These are phyloP conservation scores for Melanerpes aurifrons DNA, from an alignment of 2,113 vertebrate species.

Conservation along the genomic window DNA sequence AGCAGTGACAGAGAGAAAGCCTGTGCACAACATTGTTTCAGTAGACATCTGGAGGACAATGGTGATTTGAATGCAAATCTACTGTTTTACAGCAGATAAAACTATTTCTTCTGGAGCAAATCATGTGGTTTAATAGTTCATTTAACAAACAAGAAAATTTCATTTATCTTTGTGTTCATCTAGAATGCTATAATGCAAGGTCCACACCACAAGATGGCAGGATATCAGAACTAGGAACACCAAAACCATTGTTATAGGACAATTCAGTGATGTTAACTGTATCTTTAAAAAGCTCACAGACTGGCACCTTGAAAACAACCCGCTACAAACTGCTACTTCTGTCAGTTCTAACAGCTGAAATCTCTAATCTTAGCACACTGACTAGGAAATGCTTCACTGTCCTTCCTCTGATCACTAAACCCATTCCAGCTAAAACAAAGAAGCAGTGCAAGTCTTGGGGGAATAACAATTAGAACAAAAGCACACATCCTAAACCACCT, in stretches of 20 bases:
- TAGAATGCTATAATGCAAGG: background rate
- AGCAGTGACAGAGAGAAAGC: background rate
- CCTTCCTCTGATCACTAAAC: background rate
- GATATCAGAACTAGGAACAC: background rate
- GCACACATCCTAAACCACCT: background rate
- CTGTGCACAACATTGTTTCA: fast-evolving
- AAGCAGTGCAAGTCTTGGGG: fast-evolving
- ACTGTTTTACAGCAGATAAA: background rate
- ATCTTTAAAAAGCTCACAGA: background rate
- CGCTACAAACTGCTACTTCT: background rate
- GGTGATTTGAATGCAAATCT: background rate
- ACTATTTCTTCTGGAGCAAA: background rate
- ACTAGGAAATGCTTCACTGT: background rate
- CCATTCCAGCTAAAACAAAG: background rate
- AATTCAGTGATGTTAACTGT: background rate
- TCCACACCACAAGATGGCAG: background rate
- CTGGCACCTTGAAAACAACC: background rate
- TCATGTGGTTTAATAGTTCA: background rate
- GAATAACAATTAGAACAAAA: background rate
- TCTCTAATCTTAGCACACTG: background rate
- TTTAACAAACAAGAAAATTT: background rate
- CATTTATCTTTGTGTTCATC: background rate
- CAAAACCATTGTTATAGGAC: background rate
- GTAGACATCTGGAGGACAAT: background rate
- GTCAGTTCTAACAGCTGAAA: background rate